Evolutionary conservation across 1,140 invertebrate species (phyloP).

Genomic region (Magallana gigas): DNA sequence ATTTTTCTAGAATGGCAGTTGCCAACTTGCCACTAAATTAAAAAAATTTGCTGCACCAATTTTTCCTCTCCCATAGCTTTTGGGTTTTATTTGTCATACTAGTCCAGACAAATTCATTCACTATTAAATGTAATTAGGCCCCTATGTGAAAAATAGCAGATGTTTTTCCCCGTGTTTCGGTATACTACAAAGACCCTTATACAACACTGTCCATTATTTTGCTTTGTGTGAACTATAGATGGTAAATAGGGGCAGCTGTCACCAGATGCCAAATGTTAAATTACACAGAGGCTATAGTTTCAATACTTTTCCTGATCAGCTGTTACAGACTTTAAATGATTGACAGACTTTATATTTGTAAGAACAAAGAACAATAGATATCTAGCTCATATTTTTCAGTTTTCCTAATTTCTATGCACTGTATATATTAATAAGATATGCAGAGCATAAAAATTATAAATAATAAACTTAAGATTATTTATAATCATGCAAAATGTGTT

Average conservation of each 20-base stretch:
- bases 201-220: conserved; percentile 5
- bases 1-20: neutral
- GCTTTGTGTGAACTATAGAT: conserved; percentile 26
- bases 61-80: neutral
- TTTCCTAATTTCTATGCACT: no score
- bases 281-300: neutral
- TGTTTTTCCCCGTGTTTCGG: conserved; percentile 21
- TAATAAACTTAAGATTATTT: no score
- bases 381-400: no score
- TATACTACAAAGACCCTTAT: conserved; percentile 4
- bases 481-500: no score
- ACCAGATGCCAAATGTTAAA: conserved; percentile 30
- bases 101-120: neutral
- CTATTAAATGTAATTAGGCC: conserved; percentile 18
- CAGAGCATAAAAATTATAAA: no score
- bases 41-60: neutral
- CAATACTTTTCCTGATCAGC: neutral
- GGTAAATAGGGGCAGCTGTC: conserved; percentile 21
- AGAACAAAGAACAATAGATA: neutral
- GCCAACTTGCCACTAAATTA: neutral
- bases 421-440: no score
- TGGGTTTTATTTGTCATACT: neutral
- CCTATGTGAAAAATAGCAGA: conserved; percentile 18
- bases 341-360: neutral
- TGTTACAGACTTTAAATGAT: neutral